A percentile compares a stretch with the other conserved stretches of the same genome.
Evolutionary conservation across 2,113 vertebrate genomes (phyloP).

Genomic region (Gnathonemus longibarbis): DNA sequence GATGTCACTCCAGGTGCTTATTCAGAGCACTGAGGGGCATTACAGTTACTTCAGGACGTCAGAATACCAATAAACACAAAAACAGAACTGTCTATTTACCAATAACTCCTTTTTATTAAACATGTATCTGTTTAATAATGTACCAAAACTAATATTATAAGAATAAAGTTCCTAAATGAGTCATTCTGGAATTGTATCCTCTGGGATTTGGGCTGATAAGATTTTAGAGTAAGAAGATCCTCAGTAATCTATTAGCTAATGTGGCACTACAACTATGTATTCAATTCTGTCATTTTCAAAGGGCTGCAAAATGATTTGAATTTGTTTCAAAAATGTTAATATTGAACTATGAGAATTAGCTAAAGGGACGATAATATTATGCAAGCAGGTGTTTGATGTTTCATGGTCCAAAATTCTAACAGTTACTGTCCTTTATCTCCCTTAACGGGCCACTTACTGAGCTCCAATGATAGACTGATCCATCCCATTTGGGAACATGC

Average conservation of each 20-base stretch:
- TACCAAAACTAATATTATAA: not conserved
- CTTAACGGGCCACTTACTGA: not conserved
- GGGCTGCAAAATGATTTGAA: not conserved
- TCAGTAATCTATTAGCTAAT: not conserved
- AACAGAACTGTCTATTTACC: not conserved
- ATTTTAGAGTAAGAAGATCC: not conserved
- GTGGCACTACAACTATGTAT: not conserved
- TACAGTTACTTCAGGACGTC: not conserved
- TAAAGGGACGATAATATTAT: not conserved
- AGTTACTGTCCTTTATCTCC: not conserved
- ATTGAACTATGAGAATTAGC: not conserved
- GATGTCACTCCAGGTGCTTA: not conserved
- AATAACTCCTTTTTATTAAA: not conserved
- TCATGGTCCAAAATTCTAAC: not conserved
- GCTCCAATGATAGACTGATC: not conserved
- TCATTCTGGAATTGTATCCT: not conserved
- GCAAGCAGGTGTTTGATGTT: not conserved
- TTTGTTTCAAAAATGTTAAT: not conserved
- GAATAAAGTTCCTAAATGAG: not conserved
- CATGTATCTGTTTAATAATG: not conserved
- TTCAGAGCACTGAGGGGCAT: not conserved
- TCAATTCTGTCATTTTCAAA: not conserved
- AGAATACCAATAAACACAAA: not conserved
- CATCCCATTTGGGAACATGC: not conserved
- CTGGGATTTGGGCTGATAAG: not conserved